These are phyloP conservation scores for Microhierax caerulescens DNA, from an alignment of 2,797 vertebrate species.

Conservation along the genomic window DNA sequence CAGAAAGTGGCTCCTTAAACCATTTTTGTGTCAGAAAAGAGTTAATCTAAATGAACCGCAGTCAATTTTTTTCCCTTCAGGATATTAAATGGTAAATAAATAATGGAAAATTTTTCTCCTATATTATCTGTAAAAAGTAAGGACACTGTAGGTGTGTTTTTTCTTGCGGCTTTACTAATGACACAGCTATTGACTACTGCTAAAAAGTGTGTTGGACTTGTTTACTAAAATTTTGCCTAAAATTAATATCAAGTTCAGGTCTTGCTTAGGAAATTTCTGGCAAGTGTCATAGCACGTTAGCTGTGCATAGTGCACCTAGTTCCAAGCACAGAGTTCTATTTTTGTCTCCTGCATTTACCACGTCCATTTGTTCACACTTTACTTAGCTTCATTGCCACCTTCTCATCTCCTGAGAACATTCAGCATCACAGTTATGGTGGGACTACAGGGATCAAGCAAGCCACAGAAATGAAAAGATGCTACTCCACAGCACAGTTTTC, in stretches of 20 bases:
- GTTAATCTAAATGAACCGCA: neutral
- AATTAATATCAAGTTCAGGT: neutral
- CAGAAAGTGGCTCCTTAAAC: neutral
- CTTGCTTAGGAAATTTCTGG: neutral
- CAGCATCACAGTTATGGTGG: neutral
- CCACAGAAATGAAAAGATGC: constrained; percentile 49
- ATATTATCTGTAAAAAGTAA: neutral
- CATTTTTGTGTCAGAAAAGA: neutral
- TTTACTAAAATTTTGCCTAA: neutral
- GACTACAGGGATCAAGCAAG: constrained; percentile 25
- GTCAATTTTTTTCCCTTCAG: neutral
- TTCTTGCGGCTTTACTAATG: neutral
- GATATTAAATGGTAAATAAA: neutral
- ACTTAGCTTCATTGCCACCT: neutral
- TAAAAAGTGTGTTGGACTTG: neutral
- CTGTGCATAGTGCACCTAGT: neutral
- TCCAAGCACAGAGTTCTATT: neutral
- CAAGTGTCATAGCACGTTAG: neutral
- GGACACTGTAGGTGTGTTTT: neutral
- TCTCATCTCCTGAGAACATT: neutral
- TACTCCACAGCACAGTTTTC: neutral
- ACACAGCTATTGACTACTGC: neutral
- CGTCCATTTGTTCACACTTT: neutral
- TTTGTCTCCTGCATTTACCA: neutral
- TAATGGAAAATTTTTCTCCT: neutral